A percentile compares a stretch with the other conserved stretches of the same genome.
phyloP scores from a whole-genome alignment of 2,888 invertebrate species.

The Salpingus planirostris region DNA sequence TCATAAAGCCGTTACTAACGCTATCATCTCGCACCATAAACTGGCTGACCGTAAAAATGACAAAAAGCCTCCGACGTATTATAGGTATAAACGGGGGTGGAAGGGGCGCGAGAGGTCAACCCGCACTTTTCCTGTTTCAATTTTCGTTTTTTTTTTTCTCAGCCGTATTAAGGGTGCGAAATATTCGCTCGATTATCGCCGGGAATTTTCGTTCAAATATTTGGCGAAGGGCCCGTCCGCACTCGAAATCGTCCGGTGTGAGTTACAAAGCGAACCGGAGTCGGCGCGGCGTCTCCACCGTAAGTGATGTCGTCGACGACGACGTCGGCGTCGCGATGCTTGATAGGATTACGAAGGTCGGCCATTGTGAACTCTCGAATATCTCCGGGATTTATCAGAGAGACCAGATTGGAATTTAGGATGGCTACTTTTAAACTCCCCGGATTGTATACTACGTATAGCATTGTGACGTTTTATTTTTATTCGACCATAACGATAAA shows the following conservation, averaged over 20 bases:
- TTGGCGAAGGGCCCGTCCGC: no score
- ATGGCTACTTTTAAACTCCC: constrained; percentile 18
- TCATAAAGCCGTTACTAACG: constrained; percentile 37
- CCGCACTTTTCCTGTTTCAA: background rate
- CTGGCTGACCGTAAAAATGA: constrained; percentile 38
- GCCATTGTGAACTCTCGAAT: constrained; percentile 30
- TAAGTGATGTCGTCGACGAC: constrained; percentile 24
- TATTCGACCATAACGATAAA: constrained; percentile 18
- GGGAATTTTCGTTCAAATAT: constrained; percentile 1
- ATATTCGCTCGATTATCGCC: no score
- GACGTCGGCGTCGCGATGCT: no score
- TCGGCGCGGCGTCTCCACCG: constrained; percentile 15
- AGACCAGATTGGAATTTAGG: constrained; percentile 29
- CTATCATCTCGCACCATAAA: constrained; percentile 38
- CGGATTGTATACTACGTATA: no score
- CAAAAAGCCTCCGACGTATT: constrained; percentile 23
- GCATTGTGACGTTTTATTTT: constrained; percentile 17
- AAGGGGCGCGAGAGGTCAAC: no score
- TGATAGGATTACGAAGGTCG: constrained; percentile 28
- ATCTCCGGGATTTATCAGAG: constrained; percentile 29
- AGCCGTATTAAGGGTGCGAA: no score
- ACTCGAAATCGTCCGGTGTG: constrained; percentile 15
- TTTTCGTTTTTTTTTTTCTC: no score
- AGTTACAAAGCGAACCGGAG: constrained; percentile 25
- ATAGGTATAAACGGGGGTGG: no score